Base-by-base conservation (phyloP, 2,113 vertebrate species). In the Leptobrachium leishanense region DNA sequence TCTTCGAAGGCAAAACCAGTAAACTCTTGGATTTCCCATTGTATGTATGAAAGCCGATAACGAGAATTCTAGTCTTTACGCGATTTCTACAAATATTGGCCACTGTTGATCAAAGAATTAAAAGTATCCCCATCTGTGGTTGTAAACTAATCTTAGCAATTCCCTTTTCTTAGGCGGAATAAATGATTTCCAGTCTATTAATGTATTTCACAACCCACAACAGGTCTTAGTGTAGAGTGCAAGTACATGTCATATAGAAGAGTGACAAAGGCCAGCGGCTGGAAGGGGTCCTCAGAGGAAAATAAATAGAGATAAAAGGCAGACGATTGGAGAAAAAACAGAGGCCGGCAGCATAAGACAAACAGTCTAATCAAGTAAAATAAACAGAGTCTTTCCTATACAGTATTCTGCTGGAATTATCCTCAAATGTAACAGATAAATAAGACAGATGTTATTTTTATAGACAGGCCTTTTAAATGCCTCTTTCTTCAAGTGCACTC, bases 291-390 rank as follows among this genome's bases (percentile, higher is more conserved):
- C 76, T 77, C n/a, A 7, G 76, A 63, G 76, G 70, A 70, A 77
- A 77, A 77, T 77, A 77, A 77, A 77, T 77, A 77, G 15, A 77
- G 76, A 77, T 77, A 77, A 77, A 77, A 77, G 68, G 76, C 76
- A 77, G 76, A 77, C 57, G 39, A 77, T 77, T 70, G 76, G 76
- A 77, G 76, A 68, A 63, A 77, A 77, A 77, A 62, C 76, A 77
- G 76, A 77, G 54, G 41, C 67, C 76, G 70, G 76, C 76, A 77
- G 76, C 76, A 70, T 43, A 77, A 77, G 76, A 77, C 76, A 77
- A 77, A 77, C 76, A 77, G 54, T 62, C 76, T 77, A 70, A 77
- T 70, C 76, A 77, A 77, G 76, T 70, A 77, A 77, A 77, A 77
- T 77, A 77, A 77, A 77, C 76, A 77, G 62, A 64, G 54, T 46